Evolutionary conservation across 2,888 invertebrate genomes (phyloP), one percentile per base, ranked within the genome.

Genomic region (Ischnus inquisitorius): DNA sequence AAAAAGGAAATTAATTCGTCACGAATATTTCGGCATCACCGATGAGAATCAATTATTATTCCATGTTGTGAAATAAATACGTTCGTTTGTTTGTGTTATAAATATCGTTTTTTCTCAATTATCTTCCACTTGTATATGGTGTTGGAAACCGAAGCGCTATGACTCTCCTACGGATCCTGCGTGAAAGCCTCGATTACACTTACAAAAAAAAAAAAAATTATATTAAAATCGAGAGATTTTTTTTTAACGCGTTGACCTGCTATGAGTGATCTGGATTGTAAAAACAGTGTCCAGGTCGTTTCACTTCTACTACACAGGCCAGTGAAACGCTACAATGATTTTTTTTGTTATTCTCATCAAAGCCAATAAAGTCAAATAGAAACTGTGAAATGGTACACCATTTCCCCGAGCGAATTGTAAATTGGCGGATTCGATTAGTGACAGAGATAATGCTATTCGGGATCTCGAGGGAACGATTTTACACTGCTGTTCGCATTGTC

Each of bases 301-400:
- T 79, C 74, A 72, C 54, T 67, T 68, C 89, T 91, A 90, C 91
- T 91, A 91, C 91, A 91, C 89, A 90, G 91, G 91, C 91, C 91
- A 91, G 91, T 91, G 91, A 90, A 88, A 87, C 85, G 87, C 86
- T 88, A 87, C 82, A 81, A 86, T 22, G n/a, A 54, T 6, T 28
- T 19, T 74, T n/a, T n/a, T n/a, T n/a, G n/a, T n/a, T n/a, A n/a
- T n/a, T n/a, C 8, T 16, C 43, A 54, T 51, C 51, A 12, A 64
- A 71, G 14, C 39, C 69, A 68, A 77, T 74, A 57, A 64, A 41
- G 68, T 87, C 84, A 79, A 76, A 87, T 90, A 90, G 92, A 92
- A 92, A 92, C 92, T 92, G 92, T 92, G 92, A 92, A 92, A 92
- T 92, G 91, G 88, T 88, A 87, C 88, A 88, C 84, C 84, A 75